Percentiles rank a stretch among this genome's conserved stretches.
phyloP scores from a whole-genome alignment of 2,888 invertebrate genomes.

The Sarcophaga variegata region DNA sequence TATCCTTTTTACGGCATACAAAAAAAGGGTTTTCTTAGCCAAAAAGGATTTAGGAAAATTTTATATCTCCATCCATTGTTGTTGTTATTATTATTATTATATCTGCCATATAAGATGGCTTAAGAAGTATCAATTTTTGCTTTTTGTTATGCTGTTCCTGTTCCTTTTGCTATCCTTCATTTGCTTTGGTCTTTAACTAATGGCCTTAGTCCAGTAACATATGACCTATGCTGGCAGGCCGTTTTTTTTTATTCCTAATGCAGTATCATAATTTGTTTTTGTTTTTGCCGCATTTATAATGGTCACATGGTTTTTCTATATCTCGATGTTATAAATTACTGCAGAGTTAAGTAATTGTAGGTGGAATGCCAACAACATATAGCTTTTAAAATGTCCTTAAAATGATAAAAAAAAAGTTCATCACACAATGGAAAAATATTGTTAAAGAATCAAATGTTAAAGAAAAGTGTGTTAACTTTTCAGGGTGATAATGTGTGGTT shows the following conservation, averaged over 20 bases:
- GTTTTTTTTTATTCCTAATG: conserved; percentile 8
- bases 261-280: not conserved
- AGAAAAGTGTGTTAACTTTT: too few relatives aligned
- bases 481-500: too few relatives aligned
- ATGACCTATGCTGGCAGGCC: not conserved
- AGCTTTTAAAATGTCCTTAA: too few relatives aligned
- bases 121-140: conserved; percentile 6
- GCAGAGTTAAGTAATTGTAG: too few relatives aligned
- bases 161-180: too few relatives aligned
- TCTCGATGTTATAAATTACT: too few relatives aligned
- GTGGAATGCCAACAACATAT: too few relatives aligned
- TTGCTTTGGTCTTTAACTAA: not conserved
- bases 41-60: conserved; percentile 15
- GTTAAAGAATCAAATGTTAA: too few relatives aligned
- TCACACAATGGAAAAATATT: too few relatives aligned
- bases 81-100: conserved; percentile 5
- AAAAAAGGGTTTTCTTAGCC: not conserved
- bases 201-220: not conserved
- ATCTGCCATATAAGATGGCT: not conserved
- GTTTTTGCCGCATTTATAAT: not conserved
- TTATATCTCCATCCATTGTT: not conserved
- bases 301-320: not conserved
- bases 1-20: too few relatives aligned
- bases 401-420: too few relatives aligned
- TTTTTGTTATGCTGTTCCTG: not conserved